These are phyloP conservation scores for Dioctria linearis DNA, from an alignment of 2,888 invertebrate genomes.

Conservation along the genomic window DNA sequence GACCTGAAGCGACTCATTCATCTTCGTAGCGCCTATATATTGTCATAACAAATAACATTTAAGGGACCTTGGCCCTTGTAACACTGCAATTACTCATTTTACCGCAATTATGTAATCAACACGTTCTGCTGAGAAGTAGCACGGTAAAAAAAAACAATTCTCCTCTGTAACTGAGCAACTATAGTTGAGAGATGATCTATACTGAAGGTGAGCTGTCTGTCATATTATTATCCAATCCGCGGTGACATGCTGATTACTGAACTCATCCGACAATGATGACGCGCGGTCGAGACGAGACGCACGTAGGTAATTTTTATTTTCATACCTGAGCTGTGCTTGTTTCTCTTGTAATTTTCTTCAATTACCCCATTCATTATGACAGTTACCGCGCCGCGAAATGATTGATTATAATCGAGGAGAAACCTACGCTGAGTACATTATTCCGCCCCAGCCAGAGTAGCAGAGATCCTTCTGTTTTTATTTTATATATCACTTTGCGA, in stretches of 20 bases:
- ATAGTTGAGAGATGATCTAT: background rate
- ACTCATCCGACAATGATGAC: too few relatives aligned
- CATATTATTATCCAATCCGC: background rate
- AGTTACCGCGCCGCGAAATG: slow-evolving; percentile 10
- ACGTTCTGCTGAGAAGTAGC: background rate
- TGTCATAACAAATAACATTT: too few relatives aligned
- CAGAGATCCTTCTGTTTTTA: too few relatives aligned
- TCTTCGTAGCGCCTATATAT: too few relatives aligned
- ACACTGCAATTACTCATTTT: slow-evolving; percentile 3
- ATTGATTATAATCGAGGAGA: slow-evolving; percentile 6
- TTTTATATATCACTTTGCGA: background rate
- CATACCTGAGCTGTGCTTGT: background rate
- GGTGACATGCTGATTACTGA: too few relatives aligned
- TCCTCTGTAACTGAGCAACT: background rate
- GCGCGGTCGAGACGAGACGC: background rate
- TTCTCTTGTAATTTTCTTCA: slow-evolving; percentile 32
- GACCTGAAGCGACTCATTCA: too few relatives aligned
- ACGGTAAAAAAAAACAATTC: background rate
- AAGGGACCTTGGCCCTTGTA: slow-evolving; percentile 29
- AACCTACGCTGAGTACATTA: too few relatives aligned
- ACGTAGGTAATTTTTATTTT: background rate
- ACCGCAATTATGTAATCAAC: slow-evolving; percentile 24
- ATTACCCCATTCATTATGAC: slow-evolving; percentile 27
- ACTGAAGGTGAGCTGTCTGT: slow-evolving; percentile 15
- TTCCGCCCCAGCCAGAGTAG: too few relatives aligned